phyloP scores from a whole-genome alignment of 92 coral and sea anemone genomes.

The Zoanthus gigantus region DNA sequence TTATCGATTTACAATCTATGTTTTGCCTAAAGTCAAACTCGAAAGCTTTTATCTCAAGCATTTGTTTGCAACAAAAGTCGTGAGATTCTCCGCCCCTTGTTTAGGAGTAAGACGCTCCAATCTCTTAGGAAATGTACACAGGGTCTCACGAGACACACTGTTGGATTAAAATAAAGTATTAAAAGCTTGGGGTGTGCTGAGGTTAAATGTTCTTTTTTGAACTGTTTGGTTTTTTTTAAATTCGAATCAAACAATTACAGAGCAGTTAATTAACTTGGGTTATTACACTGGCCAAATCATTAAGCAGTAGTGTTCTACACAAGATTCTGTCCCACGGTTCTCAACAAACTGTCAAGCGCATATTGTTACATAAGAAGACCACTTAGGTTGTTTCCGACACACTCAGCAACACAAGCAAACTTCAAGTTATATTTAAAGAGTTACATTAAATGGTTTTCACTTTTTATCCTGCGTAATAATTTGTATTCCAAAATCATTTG shows the following conservation, averaged over 20 bases:
- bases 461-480: neutral
- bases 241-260: neutral
- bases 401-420: neutral
- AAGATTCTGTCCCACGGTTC: constrained; percentile 36
- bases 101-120: neutral
- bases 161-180: constrained; percentile 25
- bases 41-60: neutral
- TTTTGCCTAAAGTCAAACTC: neutral
- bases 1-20: neutral
- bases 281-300: neutral
- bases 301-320: neutral
- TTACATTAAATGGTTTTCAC: neutral
- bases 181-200: constrained; percentile 13
- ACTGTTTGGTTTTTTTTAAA: constrained; percentile 9
- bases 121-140: constrained; percentile 34
- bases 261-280: constrained; percentile 11
- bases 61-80: neutral
- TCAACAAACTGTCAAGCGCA: constrained; percentile 12
- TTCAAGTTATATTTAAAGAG: neutral
- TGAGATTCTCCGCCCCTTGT: constrained; percentile 18
- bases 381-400: neutral
- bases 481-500: neutral
- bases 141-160: constrained; percentile 14
- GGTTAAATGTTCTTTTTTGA: neutral
- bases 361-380: neutral